Percentiles rank a stretch among this genome's conserved stretches.
Evolutionary conservation across 2,888 invertebrate species (phyloP).

Genomic region (Aplocera efformata): DNA sequence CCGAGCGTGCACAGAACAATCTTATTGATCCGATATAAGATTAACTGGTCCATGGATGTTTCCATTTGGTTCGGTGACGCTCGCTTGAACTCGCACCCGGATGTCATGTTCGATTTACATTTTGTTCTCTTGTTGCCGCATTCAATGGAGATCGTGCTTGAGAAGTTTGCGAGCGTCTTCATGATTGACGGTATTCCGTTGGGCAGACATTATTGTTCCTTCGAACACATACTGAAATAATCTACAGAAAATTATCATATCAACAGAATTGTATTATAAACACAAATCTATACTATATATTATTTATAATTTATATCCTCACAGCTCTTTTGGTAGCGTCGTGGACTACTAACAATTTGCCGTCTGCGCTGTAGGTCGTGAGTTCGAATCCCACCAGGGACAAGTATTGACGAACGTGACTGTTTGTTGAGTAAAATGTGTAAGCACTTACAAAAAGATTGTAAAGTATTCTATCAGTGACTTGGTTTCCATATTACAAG

Average conservation of each 20-base stretch:
- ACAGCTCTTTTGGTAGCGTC: too few relatives aligned
- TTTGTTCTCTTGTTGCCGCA: slow-evolving; percentile 57
- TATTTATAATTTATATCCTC: too few relatives aligned
- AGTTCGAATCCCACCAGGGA: too few relatives aligned
- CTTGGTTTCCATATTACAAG: too few relatives aligned
- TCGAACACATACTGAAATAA: not conserved
- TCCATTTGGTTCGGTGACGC: slow-evolving; percentile 65
- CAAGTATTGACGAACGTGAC: too few relatives aligned
- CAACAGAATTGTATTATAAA: too few relatives aligned
- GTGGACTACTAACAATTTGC: too few relatives aligned
- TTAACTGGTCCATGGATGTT: slow-evolving; percentile 67
- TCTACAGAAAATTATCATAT: not conserved
- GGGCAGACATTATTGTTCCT: slow-evolving; percentile 13
- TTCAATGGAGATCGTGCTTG: slow-evolving; percentile 55
- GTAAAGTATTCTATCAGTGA: too few relatives aligned
- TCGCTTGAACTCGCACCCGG: slow-evolving; percentile 72
- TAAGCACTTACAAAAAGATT: too few relatives aligned
- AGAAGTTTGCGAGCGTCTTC: slow-evolving; percentile 40
- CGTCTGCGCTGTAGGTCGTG: too few relatives aligned
- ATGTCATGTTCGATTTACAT: slow-evolving; percentile 71
- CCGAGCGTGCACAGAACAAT: slow-evolving; percentile 58
- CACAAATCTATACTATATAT: too few relatives aligned
- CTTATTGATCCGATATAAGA: slow-evolving; percentile 66
- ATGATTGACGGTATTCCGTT: slow-evolving; percentile 50
- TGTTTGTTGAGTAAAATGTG: too few relatives aligned